phyloP scores from a whole-genome alignment of 2,113 vertebrate genomes.

The Chitala chitala region DNA sequence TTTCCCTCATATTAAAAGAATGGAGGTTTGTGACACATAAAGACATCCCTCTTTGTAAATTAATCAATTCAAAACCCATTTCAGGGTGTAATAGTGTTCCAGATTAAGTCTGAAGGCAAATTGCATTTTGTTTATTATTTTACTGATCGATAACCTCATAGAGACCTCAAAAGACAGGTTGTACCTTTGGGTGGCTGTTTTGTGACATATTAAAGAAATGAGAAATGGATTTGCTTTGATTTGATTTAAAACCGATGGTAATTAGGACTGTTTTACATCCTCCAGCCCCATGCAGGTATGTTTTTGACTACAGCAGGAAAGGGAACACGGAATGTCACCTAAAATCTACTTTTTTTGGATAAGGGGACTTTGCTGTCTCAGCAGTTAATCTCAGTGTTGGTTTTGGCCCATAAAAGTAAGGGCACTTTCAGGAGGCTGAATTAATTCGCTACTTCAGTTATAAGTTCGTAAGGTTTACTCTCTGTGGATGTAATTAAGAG shows the following conservation, averaged over 20 bases:
- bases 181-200: background rate
- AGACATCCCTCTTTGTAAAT: background rate
- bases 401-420: background rate
- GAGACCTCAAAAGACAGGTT: background rate
- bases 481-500: slow-evolving; percentile 30
- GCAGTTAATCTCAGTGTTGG: background rate
- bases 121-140: background rate
- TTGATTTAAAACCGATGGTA: background rate
- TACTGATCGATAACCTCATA: slow-evolving; percentile 12
- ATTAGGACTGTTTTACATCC: background rate
- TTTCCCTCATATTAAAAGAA: background rate
- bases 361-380: background rate
- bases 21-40: background rate
- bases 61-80: background rate
- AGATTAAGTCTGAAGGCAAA: background rate
- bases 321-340: background rate
- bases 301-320: background rate
- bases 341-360: background rate
- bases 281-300: background rate
- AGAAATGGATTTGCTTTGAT: slow-evolving; percentile 10
- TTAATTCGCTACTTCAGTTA: slow-evolving; percentile 25
- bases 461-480: slow-evolving; percentile 23
- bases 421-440: slow-evolving; percentile 20
- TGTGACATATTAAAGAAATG: slow-evolving; percentile 10
- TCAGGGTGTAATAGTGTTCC: background rate